Percentiles rank a stretch among this genome's conserved stretches.
Evolutionary conservation across 2,888 invertebrate genomes (phyloP).

Genomic region (Tridacna gigas): DNA sequence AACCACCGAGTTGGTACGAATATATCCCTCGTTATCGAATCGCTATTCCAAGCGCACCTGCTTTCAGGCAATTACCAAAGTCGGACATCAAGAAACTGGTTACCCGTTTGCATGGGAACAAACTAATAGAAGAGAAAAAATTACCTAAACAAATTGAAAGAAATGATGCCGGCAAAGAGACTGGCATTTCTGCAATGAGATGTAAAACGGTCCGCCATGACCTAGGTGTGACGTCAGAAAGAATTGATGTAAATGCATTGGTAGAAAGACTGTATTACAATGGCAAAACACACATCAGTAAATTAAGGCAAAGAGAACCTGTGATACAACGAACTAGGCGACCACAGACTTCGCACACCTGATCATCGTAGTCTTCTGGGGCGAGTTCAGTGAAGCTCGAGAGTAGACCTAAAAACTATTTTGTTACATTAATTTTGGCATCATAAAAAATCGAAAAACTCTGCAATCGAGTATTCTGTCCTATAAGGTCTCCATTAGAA

Average conservation of each 20-base stretch:
- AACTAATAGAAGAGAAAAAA: not conserved
- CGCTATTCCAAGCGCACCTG: conserved; percentile 73
- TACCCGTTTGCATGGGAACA: conserved; percentile 23
- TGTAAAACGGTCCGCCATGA: not conserved
- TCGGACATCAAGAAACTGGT: conserved; percentile 41
- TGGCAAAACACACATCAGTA: conserved; percentile 32
- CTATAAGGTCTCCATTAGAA: no score
- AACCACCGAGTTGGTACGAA: conserved; percentile 66
- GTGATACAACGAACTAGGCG: not conserved
- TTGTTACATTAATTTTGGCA: not conserved
- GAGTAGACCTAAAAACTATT: not conserved
- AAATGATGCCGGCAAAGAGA: not conserved
- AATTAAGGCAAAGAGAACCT: conserved; percentile 28
- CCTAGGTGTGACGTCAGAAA: not conserved
- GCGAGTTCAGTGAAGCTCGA: not conserved
- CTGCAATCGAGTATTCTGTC: no score
- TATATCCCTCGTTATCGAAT: conserved; percentile 69
- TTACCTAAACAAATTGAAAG: not conserved
- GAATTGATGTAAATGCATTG: conserved; percentile 14
- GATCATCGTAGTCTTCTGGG: not conserved
- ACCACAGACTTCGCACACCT: not conserved
- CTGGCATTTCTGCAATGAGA: not conserved
- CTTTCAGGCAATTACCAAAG: conserved; percentile 70
- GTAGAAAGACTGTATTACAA: conserved; percentile 33
- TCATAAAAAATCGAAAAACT: not conserved